These are phyloP conservation scores for Ictalurus punctatus DNA, from an alignment of 2,113 vertebrate genomes.

Conservation along the genomic window DNA sequence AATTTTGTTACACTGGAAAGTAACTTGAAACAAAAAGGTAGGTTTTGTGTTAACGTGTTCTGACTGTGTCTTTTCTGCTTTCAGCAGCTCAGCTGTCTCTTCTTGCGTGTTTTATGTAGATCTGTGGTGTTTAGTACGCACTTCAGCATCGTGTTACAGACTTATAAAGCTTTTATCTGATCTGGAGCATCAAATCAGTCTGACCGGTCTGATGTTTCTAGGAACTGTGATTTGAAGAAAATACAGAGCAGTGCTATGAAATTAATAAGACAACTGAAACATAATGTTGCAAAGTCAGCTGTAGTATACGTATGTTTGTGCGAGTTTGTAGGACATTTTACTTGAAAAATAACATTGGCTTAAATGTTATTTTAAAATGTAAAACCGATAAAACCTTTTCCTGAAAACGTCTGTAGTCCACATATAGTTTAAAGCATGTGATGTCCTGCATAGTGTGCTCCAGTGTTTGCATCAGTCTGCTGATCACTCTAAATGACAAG, in stretches of 20 bases:
- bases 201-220: neutral
- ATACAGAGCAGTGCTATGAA: neutral
- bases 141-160: constrained; percentile 16
- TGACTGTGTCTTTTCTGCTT: neutral
- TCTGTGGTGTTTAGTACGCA: neutral
- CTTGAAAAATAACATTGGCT: neutral
- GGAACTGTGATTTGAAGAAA: neutral
- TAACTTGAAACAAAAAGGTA: constrained; percentile 98
- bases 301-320: neutral
- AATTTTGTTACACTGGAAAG: constrained; percentile 99
- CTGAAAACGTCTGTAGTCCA: neutral
- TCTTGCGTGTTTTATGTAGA: neutral
- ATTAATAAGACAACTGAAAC: neutral
- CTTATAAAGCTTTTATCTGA: neutral
- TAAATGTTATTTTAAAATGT: neutral
- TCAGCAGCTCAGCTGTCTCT: neutral
- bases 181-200: neutral
- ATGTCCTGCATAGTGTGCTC: neutral
- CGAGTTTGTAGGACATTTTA: neutral
- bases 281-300: neutral
- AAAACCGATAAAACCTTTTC: neutral
- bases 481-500: constrained; percentile 6
- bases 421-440: constrained; percentile 28
- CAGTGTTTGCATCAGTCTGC: neutral
- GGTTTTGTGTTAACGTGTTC: constrained; percentile 51